Percentiles rank a stretch among this genome's conserved stretches.
Evolutionary conservation across 2,888 invertebrate genomes (phyloP).

Genomic region (Polydrusus pterygomalis): DNA sequence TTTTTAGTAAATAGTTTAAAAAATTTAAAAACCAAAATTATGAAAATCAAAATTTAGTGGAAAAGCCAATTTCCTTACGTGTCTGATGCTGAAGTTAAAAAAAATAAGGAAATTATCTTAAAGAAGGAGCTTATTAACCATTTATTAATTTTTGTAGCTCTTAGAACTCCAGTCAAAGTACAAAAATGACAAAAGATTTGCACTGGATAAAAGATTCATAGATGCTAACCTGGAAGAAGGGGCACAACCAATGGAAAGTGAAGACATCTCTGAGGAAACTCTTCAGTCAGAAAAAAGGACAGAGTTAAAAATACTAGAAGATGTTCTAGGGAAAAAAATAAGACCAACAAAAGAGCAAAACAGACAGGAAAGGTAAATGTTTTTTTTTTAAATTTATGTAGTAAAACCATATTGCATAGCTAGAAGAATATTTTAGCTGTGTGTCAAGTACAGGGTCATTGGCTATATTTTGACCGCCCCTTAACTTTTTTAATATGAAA

Average conservation of each 20-base stretch:
- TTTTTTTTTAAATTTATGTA: slow-evolving; percentile 7
- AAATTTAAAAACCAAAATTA: no score
- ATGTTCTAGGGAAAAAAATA: slow-evolving; percentile 67
- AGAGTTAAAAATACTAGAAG: slow-evolving; percentile 73
- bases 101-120: no score
- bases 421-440: no score
- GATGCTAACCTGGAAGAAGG: slow-evolving; percentile 73
- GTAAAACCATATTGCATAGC: neutral
- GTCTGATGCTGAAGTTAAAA: no score
- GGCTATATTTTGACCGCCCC: no score
- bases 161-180: slow-evolving; percentile 82
- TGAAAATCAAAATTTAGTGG: no score
- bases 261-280: slow-evolving; percentile 60
- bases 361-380: slow-evolving; percentile 29
- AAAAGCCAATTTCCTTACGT: no score
- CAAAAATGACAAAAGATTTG: slow-evolving; percentile 86
- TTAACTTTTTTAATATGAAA: no score
- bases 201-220: slow-evolving; percentile 83
- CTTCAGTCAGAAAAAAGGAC: slow-evolving; percentile 68
- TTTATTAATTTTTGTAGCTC: slow-evolving; percentile 71
- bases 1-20: no score
- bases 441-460: no score
- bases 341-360: slow-evolving; percentile 40
- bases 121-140: no score
- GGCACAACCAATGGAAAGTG: slow-evolving; percentile 61